phyloP scores from a whole-genome alignment of 92 coral and sea anemone species.

The Blastomussa wellsi region DNA sequence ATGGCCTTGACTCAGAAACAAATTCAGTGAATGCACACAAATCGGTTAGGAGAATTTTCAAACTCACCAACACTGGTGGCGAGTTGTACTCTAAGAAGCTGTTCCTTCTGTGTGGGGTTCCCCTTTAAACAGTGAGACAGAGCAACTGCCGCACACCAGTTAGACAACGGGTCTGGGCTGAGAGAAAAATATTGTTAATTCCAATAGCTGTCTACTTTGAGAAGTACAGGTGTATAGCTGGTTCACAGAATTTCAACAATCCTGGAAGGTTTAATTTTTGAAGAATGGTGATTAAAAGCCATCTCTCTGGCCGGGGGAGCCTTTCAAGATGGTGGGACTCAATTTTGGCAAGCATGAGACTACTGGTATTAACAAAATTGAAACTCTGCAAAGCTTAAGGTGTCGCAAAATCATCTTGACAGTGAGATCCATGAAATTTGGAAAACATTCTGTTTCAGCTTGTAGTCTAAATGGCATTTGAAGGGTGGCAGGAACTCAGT shows the following conservation, averaged over 20 bases:
- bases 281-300: not conserved
- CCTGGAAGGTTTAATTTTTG: not conserved
- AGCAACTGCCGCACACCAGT: constrained; percentile 99
- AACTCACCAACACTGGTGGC: constrained; percentile 94
- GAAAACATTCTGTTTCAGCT: too few relatives aligned
- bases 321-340: too few relatives aligned
- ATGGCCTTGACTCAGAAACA: not conserved
- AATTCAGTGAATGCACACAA: not conserved
- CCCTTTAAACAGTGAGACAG: constrained; percentile 96
- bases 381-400: too few relatives aligned
- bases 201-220: not conserved
- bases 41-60: not conserved
- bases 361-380: too few relatives aligned
- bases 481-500: not conserved
- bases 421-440: too few relatives aligned
- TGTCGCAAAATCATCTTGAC: too few relatives aligned
- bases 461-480: too few relatives aligned
- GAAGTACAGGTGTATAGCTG: not conserved
- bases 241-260: not conserved
- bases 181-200: not conserved
- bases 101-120: constrained; percentile 92
- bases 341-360: too few relatives aligned
- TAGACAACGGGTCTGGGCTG: constrained; percentile 86
- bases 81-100: constrained; percentile 93
- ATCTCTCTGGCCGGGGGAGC: too few relatives aligned